These are phyloP conservation scores for Drosophila eohydei DNA, from an alignment of 2,888 invertebrate species.

Conservation along the genomic window DNA sequence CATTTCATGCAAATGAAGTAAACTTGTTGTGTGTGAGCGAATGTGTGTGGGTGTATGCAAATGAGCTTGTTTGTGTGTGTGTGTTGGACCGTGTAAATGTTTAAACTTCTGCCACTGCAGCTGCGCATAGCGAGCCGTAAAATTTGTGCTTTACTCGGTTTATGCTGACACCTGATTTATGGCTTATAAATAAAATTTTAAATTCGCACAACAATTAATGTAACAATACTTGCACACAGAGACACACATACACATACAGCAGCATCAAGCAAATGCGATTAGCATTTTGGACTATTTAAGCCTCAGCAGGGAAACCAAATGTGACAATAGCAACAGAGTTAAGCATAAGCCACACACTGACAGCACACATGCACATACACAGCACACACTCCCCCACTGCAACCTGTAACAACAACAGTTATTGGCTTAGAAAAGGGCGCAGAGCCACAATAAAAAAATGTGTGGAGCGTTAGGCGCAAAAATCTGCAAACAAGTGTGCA, in stretches of 20 bases:
- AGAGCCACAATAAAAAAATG: conserved; percentile 23
- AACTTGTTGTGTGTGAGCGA: conserved; percentile 40
- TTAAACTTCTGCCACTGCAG: conserved; percentile 42
- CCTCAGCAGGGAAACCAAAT: conserved; percentile 46
- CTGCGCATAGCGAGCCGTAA: conserved; percentile 26
- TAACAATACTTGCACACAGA: conserved; percentile 38
- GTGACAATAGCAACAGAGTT: conserved; percentile 29
- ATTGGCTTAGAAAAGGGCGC: conserved; percentile 5
- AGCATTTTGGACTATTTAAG: conserved; percentile 74
- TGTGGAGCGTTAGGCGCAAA: conserved; percentile 43
- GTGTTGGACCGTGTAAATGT: conserved; percentile 49
- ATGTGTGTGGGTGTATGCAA: conserved; percentile 54
- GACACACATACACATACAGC: conserved; percentile 29
- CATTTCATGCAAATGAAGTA: conserved; percentile 74
- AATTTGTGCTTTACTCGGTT: conserved; percentile 34
- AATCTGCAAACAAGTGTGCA: conserved; percentile 72
- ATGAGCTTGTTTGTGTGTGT: conserved; percentile 49
- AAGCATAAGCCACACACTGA: conserved; percentile 6
- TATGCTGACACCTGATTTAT: conserved; percentile 60
- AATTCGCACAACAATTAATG: conserved; percentile 65
- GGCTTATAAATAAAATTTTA: conserved; percentile 63
- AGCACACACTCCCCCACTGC: not conserved
- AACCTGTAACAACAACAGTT: conserved; percentile 18
- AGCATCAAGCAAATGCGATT: conserved; percentile 70
- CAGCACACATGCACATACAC: not conserved